A percentile compares a stretch with the other conserved stretches of the same genome.
These are phyloP conservation scores for Magallana nippona DNA, from an alignment of 2,888 invertebrate species.

Conservation along the genomic window DNA sequence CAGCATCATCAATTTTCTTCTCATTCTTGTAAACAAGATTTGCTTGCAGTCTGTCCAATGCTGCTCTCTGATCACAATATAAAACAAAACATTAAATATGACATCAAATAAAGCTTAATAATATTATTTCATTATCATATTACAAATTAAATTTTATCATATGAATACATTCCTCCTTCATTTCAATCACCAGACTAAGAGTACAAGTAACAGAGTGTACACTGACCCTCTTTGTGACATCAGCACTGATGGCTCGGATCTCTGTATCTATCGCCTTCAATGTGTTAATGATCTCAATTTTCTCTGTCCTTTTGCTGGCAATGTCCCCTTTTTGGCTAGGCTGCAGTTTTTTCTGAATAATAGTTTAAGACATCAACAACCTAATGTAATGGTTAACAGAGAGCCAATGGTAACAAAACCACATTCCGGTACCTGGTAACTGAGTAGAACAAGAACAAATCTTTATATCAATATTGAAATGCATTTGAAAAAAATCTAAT, in stretches of 20 bases:
- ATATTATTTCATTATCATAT: too few species aligned
- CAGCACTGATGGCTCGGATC: slow-evolving; percentile 67
- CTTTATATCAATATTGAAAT: too few species aligned
- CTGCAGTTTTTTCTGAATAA: slow-evolving; percentile 10
- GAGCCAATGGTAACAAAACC: too few species aligned
- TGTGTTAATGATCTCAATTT: slow-evolving; percentile 65
- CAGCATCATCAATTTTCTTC: slow-evolving; percentile 74
- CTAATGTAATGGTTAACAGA: too few species aligned
- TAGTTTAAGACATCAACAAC: background rate
- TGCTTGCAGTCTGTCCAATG: slow-evolving; percentile 70
- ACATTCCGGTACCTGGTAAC: too few species aligned
- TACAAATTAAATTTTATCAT: slow-evolving; percentile 45
- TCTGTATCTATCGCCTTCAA: slow-evolving; percentile 73
- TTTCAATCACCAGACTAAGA: background rate
- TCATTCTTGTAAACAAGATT: slow-evolving; percentile 75
- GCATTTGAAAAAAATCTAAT: too few species aligned
- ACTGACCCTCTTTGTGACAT: slow-evolving; percentile 72
- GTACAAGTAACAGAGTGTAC: background rate
- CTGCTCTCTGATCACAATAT: slow-evolving; percentile 64
- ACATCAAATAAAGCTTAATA: too few species aligned
- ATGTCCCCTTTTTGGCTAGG: slow-evolving; percentile 53
- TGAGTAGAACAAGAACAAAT: too few species aligned
- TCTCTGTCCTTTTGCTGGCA: slow-evolving; percentile 65
- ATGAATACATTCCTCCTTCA: too few species aligned
- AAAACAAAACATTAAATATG: too few species aligned